phyloP scores from a whole-genome alignment of 1,140 invertebrate species.

The Apolygus lucorum region DNA sequence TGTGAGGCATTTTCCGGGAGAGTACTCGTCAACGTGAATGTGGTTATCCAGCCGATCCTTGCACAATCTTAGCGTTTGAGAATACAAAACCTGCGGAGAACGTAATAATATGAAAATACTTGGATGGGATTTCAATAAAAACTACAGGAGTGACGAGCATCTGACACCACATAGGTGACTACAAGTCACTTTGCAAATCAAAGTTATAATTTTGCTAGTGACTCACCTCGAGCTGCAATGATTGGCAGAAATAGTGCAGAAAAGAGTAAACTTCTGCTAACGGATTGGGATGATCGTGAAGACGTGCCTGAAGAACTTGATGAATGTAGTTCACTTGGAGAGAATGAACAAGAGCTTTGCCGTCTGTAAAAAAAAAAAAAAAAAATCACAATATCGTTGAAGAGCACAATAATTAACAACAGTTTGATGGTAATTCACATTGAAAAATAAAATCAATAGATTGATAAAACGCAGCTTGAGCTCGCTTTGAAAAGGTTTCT shows the following conservation, averaged over 20 bases:
- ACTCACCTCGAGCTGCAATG: constrained; percentile 80
- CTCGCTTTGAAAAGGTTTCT: too few species aligned
- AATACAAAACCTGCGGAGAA: constrained; percentile 61
- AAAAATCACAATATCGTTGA: too few species aligned
- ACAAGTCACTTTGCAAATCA: too few species aligned
- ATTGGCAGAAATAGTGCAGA: constrained; percentile 90
- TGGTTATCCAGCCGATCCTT: constrained; percentile 81
- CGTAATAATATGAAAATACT: not conserved
- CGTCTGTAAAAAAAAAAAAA: constrained; percentile 62
- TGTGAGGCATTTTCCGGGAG: constrained; percentile 74
- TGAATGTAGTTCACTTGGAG: constrained; percentile 88
- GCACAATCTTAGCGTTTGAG: constrained; percentile 81
- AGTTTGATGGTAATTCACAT: too few species aligned
- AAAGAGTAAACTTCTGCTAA: constrained; percentile 77
- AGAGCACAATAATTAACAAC: too few species aligned
- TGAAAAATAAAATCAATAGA: too few species aligned
- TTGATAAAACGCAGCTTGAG: too few species aligned
- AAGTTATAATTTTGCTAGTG: too few species aligned
- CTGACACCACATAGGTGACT: too few species aligned
- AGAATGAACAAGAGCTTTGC: constrained; percentile 86
- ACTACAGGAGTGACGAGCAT: not conserved
- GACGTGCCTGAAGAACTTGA: constrained; percentile 76
- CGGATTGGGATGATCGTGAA: constrained; percentile 66
- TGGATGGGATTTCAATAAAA: not conserved
- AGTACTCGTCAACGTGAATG: constrained; percentile 87